A percentile compares a stretch with the other conserved stretches of the same genome.
These are phyloP conservation scores for Miniopterus natalensis DNA, from an alignment of 2,113 vertebrate genomes.

Conservation along the genomic window DNA sequence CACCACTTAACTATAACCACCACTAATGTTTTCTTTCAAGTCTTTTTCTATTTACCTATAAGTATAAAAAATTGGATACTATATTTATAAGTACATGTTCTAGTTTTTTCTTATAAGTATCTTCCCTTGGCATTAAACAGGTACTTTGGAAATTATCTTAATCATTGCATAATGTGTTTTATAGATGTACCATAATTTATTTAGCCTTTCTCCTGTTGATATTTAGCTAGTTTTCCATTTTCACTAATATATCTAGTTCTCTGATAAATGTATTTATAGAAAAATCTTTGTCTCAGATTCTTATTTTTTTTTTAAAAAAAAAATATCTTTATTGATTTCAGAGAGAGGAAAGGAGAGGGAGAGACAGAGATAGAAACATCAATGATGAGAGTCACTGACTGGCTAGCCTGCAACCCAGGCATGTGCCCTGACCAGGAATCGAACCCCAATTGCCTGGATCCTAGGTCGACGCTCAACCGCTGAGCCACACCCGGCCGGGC, in stretches of 20 bases:
- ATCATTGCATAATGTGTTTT: constrained; percentile 9
- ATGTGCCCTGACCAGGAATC: too few species aligned
- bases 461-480: too few species aligned
- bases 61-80: background rate
- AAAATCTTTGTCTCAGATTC: constrained; percentile 11
- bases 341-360: too few species aligned
- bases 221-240: constrained; percentile 35
- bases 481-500: too few species aligned
- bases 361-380: too few species aligned
- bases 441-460: too few species aligned
- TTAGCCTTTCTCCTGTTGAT: constrained; percentile 43
- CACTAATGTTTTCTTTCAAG: constrained; percentile 10
- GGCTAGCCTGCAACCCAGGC: too few species aligned
- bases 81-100: background rate
- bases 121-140: constrained; percentile 32
- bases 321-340: too few species aligned
- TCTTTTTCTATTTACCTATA: background rate
- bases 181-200: constrained; percentile 30
- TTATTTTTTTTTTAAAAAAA: background rate
- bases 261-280: background rate
- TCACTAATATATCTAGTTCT: constrained; percentile 14
- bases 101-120: background rate
- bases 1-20: background rate
- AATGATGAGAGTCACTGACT: too few species aligned
- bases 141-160: constrained; percentile 23